These are phyloP conservation scores for Hephaestus fuliginosus DNA, from an alignment of 2,797 vertebrate species.

Conservation along the genomic window DNA sequence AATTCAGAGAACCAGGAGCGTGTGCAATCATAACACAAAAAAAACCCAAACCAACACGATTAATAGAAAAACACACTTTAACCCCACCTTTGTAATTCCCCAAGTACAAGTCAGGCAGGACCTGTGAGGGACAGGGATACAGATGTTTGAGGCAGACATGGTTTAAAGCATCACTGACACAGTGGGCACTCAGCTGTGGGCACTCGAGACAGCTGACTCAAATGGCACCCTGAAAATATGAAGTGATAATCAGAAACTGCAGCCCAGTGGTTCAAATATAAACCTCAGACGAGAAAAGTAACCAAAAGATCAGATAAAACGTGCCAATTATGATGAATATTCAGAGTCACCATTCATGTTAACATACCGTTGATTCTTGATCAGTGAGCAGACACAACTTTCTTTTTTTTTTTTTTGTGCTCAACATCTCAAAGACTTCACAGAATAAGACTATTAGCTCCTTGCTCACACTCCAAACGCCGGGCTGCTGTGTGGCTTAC, in stretches of 20 bases:
- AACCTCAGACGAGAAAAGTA: background rate
- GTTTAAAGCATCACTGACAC: conserved; percentile 6
- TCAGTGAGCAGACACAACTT: background rate
- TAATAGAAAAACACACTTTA: background rate
- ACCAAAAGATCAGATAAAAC: background rate
- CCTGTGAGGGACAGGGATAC: conserved; percentile 77
- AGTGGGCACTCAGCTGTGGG: conserved; percentile 28
- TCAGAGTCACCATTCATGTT: background rate
- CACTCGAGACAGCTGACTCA: conserved; percentile 27
- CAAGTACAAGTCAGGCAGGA: conserved; percentile 94
- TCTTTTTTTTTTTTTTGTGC: background rate
- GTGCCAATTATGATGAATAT: background rate
- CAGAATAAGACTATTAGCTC: background rate
- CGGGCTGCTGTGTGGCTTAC: conserved; percentile 16
- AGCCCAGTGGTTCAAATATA: background rate
- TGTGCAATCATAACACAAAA: background rate
- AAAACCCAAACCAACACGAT: background rate
- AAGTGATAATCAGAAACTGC: conserved; percentile 11
- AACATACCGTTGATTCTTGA: too few species aligned
- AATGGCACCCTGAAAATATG: conserved; percentile 15
- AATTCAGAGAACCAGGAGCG: background rate
- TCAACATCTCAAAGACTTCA: background rate
- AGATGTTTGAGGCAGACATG: background rate
- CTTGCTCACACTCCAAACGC: background rate
- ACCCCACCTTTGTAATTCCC: conserved; percentile 95